Conservation (phyloP, 2,797 vertebrate genomes). For the Rhinella marina region DNA sequence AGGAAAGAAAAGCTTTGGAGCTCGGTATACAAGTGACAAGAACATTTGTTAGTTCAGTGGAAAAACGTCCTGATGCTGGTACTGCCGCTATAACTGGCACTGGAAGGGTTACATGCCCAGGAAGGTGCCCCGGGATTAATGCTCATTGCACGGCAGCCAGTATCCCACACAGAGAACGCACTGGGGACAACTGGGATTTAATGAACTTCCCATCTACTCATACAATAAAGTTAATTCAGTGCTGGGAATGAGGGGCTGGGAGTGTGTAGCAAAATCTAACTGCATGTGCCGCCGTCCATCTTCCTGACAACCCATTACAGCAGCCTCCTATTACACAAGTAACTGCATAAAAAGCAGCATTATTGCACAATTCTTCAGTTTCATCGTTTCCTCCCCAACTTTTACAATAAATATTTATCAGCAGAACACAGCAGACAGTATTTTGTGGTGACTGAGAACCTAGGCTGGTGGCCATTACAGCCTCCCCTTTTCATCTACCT, state of each 20-base stretch:
- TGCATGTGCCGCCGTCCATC: constrained; percentile 45
- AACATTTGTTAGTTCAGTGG: constrained; percentile 38
- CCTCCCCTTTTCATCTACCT: constrained; percentile 33
- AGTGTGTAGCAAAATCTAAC: constrained; percentile 59
- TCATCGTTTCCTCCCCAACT: constrained; percentile 53
- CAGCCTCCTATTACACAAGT: constrained; percentile 51
- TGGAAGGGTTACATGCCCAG: constrained; percentile 19
- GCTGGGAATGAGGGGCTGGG: constrained; percentile 42
- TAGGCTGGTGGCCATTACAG: constrained; percentile 11
- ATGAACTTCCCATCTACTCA: constrained; percentile 35
- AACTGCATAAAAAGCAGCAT: constrained; percentile 46
- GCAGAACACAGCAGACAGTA: constrained; percentile 26
- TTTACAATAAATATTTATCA: constrained; percentile 44
- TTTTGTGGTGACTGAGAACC: constrained; percentile 36
- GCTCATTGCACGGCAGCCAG: constrained; percentile 21
- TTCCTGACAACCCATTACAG: constrained; percentile 57
- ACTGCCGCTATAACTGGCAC: constrained; percentile 13
- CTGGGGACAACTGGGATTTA: constrained; percentile 30
- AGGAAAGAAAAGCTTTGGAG: constrained; percentile 36
- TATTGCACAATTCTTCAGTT: constrained; percentile 52
- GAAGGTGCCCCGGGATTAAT: constrained; percentile 39
- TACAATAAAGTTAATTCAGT: constrained; percentile 40
- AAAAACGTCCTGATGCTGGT: not conserved
- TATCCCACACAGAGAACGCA: constrained; percentile 51
- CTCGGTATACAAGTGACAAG: constrained; percentile 37